These are phyloP conservation scores for Bicyclus anynana DNA, from an alignment of 1,140 invertebrate genomes.

Conservation along the genomic window DNA sequence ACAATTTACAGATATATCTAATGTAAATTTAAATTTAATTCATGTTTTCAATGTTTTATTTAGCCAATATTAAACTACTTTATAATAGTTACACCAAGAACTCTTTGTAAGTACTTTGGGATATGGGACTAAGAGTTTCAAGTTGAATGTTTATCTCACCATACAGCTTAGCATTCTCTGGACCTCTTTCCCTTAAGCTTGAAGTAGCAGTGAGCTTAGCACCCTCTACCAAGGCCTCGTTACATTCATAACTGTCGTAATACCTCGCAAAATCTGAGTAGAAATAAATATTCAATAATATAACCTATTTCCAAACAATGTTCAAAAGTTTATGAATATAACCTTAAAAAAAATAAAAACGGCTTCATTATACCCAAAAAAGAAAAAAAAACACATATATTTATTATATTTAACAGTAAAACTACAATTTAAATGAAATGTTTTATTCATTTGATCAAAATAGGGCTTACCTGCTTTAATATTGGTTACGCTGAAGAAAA, in stretches of 20 bases:
- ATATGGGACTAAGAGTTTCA: background rate
- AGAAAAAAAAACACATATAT: background rate
- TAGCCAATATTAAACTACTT: too few relatives aligned
- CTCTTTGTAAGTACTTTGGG: background rate
- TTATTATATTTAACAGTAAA: background rate
- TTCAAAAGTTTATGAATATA: background rate
- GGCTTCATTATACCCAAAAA: background rate
- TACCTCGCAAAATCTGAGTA: slow-evolving; percentile 59
- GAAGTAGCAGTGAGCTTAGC: slow-evolving; percentile 88
- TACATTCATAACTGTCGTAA: slow-evolving; percentile 87
- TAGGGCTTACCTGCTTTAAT: slow-evolving; percentile 57
- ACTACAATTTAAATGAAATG: slow-evolving; percentile 8
- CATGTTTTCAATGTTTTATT: too few relatives aligned
- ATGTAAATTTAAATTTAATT: too few relatives aligned
- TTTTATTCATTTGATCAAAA: slow-evolving; percentile 1
- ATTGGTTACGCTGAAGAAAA: slow-evolving; percentile 52
- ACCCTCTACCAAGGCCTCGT: slow-evolving; percentile 84
- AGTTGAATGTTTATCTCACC: slow-evolving; percentile 77
- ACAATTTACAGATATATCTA: too few relatives aligned
- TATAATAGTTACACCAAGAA: too few relatives aligned
- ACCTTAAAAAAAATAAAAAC: background rate
- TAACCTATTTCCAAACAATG: background rate
- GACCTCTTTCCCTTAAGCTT: slow-evolving; percentile 85
- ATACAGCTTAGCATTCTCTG: slow-evolving; percentile 88
- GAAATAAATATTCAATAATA: slow-evolving; percentile 21